Evolutionary conservation across 2,797 vertebrate genomes (phyloP), one percentile per base, ranked within the genome.

Genomic region (Microchirus variegatus): DNA sequence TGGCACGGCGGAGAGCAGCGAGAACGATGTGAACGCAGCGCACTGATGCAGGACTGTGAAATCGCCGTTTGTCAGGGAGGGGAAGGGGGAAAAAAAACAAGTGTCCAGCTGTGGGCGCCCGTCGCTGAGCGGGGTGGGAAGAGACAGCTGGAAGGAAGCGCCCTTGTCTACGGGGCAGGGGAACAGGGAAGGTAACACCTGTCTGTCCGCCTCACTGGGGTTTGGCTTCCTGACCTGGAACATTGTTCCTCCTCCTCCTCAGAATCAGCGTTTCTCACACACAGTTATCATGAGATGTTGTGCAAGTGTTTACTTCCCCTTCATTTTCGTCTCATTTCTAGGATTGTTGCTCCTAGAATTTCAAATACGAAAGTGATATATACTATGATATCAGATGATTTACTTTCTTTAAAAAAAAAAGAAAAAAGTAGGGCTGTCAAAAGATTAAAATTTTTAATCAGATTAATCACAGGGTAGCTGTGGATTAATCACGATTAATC

Each of bases 21-120:
- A 79, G 74, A 86, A 84, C 50, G 67, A 89, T 90, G 91, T 88
- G 87, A 91, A 88, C 82, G 71, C 78, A 78, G 46, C 69, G 49
- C 79, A 86, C 80, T 83, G 86, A 74, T 72, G 53, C 58, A 83
- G 59, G 76, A 92, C 90, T 91, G 87, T 91, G 92, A 94, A 94
- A 94, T 93, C 88, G 82, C 83, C 50, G 87, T 89, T 92, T 91
- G 92, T 91, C 86, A 67, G 78, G 91, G 95, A 94, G 18, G 10
- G 9, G 8, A 95, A 44, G 86, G 82, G 85, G 19, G 4, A 41
- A 41, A 44, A 44, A 95, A 90, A 94, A 91, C 87, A 88, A 84
- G 87, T 82, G 85, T 77, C 90, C 96, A 97, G 96, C 96, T 97
- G 96, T 95, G 94, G 88, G 87, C 86, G 94, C 93, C 94, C 94